These are phyloP conservation scores for Eudemis profundana DNA, from an alignment of 2,888 invertebrate species.

Conservation along the genomic window DNA sequence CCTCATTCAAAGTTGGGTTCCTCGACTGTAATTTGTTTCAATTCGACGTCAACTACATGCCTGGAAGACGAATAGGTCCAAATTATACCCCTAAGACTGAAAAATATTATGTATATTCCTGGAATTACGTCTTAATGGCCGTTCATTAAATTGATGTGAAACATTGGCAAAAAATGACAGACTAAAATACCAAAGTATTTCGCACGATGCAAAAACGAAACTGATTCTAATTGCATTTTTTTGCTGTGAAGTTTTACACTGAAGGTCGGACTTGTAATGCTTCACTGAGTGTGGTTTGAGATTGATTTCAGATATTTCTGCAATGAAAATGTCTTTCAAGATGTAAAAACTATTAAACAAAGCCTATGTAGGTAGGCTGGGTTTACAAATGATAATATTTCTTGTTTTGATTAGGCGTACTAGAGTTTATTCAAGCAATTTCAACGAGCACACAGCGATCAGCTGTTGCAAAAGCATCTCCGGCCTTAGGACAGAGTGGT, in stretches of 20 bases:
- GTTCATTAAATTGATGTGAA: too few relatives aligned
- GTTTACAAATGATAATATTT: slow-evolving; percentile 17
- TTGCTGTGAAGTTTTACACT: background rate
- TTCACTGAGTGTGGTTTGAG: slow-evolving; percentile 17
- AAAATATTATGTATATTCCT: background rate
- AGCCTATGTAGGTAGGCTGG: background rate
- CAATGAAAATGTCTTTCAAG: slow-evolving; percentile 16
- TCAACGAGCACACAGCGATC: slow-evolving; percentile 44
- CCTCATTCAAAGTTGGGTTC: background rate
- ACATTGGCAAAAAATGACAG: too few relatives aligned
- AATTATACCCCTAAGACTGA: background rate
- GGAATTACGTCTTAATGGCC: too few relatives aligned
- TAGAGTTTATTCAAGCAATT: slow-evolving; percentile 28
- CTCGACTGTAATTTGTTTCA: background rate
- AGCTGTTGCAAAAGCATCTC: slow-evolving; percentile 55
- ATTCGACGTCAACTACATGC: background rate
- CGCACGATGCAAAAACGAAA: background rate
- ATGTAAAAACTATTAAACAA: background rate
- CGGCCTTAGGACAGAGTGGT: slow-evolving; percentile 57
- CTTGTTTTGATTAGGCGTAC: slow-evolving; percentile 23
- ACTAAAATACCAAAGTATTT: background rate
- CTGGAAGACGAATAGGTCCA: background rate
- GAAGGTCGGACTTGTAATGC: slow-evolving; percentile 25
- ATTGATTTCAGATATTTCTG: slow-evolving; percentile 17
- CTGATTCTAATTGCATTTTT: background rate